These are phyloP conservation scores for Drosophila sturtevanti DNA, from an alignment of 1,140 invertebrate species.

Conservation along the genomic window DNA sequence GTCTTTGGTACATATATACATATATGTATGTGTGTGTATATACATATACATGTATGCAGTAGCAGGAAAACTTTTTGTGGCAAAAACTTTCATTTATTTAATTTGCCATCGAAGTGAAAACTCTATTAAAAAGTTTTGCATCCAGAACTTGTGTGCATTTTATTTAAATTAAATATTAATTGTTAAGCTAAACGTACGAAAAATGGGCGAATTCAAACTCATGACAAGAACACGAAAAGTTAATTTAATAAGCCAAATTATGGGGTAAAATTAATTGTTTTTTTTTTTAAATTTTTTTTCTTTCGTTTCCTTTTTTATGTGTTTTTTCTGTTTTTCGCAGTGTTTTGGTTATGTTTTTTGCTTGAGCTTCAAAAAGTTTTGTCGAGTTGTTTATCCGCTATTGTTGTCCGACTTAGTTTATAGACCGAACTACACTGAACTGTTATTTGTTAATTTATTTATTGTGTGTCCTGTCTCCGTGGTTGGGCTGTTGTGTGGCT, in stretches of 20 bases:
- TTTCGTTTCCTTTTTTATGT: conserved; percentile 24
- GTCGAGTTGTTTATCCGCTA: conserved; percentile 33
- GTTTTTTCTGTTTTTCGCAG: conserved; percentile 27
- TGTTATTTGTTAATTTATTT: conserved; percentile 68
- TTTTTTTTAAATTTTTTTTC: conserved; percentile 31
- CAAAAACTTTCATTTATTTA: conserved; percentile 56
- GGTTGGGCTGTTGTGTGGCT: conserved; percentile 10
- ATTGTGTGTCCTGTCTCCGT: conserved; percentile 41
- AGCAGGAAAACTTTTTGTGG: conserved; percentile 1
- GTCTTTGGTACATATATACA: not conserved
- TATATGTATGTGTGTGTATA: not conserved
- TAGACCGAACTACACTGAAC: conserved; percentile 59
- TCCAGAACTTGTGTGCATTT: conserved; percentile 2
- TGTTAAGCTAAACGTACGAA: conserved; percentile 61
- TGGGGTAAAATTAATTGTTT: conserved; percentile 34
- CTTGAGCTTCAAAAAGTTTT: not conserved
- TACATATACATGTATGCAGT: conserved; percentile 1
- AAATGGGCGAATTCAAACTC: conserved; percentile 45
- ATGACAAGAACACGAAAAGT: conserved; percentile 39
- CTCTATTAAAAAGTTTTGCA: conserved; percentile 63
- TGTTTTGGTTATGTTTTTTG: conserved; percentile 12
- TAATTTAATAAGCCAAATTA: conserved; percentile 59
- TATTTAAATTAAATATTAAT: conserved; percentile 51
- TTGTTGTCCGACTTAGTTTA: conserved; percentile 40
- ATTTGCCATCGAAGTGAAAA: conserved; percentile 51